Conservation (phyloP, 2,888 invertebrate genomes). For the Pristionchus entomophagus region DNA sequence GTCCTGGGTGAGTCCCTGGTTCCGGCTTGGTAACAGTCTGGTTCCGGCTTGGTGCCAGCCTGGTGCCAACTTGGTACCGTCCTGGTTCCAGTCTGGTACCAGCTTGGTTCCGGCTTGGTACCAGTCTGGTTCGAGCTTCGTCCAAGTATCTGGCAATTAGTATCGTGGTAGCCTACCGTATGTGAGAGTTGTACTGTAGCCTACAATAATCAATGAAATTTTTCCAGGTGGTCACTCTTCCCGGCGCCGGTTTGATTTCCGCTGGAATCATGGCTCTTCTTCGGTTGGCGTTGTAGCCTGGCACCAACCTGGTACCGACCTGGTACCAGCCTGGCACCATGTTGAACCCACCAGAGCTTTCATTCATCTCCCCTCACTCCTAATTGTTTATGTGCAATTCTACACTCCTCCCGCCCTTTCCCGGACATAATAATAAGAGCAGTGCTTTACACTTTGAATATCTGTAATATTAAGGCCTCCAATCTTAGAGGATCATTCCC, state of each 20-base stretch:
- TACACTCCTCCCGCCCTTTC: neutral
- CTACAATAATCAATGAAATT: neutral
- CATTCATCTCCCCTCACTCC: neutral
- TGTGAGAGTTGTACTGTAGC: neutral
- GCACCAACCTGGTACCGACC: too few species aligned
- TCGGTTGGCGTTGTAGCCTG: neutral
- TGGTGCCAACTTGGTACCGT: too few species aligned
- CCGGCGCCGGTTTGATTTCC: conserved; percentile 79
- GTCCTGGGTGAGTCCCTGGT: conserved; percentile 86
- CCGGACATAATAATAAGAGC: neutral
- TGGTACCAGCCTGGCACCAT: too few species aligned
- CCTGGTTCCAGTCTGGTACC: too few species aligned
- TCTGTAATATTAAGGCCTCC: neutral
- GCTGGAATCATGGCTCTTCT: conserved; percentile 68
- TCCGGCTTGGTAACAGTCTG: conserved; percentile 49
- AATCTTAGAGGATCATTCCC: neutral
- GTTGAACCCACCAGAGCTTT: neutral
- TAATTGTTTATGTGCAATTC: too few species aligned
- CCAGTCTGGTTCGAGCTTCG: too few species aligned
- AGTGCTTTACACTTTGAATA: neutral
- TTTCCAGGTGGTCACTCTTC: conserved; percentile 87
- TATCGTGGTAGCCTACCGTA: neutral
- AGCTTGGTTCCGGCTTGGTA: too few species aligned
- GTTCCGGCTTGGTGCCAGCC: too few species aligned
- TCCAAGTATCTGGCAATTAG: neutral